Base-by-base conservation (phyloP, 2,888 invertebrate species). In the Tetheella fluctuosa region DNA sequence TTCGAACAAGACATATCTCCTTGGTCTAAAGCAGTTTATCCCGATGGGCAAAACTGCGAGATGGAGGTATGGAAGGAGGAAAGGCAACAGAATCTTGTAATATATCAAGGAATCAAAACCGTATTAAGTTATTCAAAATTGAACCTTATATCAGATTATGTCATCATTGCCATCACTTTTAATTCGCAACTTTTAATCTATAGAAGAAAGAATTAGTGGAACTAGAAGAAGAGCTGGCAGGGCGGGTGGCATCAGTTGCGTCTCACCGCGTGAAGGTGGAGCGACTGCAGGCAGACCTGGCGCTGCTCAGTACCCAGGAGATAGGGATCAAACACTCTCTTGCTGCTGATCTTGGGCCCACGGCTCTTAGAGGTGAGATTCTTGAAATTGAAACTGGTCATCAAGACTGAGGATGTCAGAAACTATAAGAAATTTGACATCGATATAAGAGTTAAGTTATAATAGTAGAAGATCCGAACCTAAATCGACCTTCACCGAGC, bases 191-290 rank as follows among this genome's bases (percentile, higher is more conserved):
- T 39, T n/a, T n/a, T n/a, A n/a, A 39, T n/a, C 10, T 10, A 10
- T 74, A 96, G 96, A 95, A 96, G 86, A 95, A 95, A 72, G 96
- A 97, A 83, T 87, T 97, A 39, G 94, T 95, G 28, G 95, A 94
- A 52, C 74, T 97, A 59, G 97, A 97, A 80, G 94, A 94, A 2
- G 95, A 96, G 85, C 85, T 97, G 3, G 94, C 94, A 79, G 94
- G 87, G 60, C 95, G 94, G 75, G 95, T 94, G 73, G 94, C 91
- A 77, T 94, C 94, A 54, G 94, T 94, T 25, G 94, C 95, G 53
- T 94, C 95, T 25, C 94, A 95, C 66, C 94, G 95, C 64, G 94
- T 92, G 58, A 95, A 95, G 84, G 95, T 96, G 61, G 95, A 96
- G 76, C 93, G 94, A 71, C 93, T 97, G 73, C 96, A 96, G 76